Percentiles rank a stretch among this genome's conserved stretches.
These are phyloP conservation scores for Myoxocephalus aenaeus DNA, from an alignment of 2,797 vertebrate genomes.

Conservation along the genomic window DNA sequence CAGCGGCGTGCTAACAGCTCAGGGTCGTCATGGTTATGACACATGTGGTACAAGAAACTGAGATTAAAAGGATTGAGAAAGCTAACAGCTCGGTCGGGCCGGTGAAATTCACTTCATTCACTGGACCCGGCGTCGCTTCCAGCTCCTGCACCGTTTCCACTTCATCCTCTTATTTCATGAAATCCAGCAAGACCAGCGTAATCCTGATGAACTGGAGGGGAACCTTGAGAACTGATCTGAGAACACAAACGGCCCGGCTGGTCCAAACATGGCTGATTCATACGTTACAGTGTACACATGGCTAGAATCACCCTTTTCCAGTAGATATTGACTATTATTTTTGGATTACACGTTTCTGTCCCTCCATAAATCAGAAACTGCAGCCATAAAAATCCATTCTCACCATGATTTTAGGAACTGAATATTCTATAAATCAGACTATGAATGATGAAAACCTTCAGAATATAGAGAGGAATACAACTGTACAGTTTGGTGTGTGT, in stretches of 20 bases:
- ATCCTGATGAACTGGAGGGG: constrained; percentile 37
- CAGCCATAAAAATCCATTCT: not conserved
- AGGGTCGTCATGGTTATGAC: not conserved
- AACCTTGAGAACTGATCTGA: constrained; percentile 27
- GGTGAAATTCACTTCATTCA: constrained; percentile 12
- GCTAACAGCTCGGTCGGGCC: not conserved
- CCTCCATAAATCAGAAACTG: not conserved
- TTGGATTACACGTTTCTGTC: not conserved
- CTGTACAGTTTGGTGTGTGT: not conserved
- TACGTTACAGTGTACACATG: not conserved
- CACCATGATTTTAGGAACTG: not conserved
- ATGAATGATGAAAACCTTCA: not conserved
- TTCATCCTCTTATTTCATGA: constrained; percentile 26
- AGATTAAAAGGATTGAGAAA: not conserved
- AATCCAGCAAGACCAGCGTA: constrained; percentile 13
- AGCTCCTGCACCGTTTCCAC: not conserved
- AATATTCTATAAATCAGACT: not conserved
- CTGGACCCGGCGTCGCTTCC: not conserved
- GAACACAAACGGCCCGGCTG: constrained; percentile 11
- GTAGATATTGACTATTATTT: not conserved
- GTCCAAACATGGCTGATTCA: not conserved
- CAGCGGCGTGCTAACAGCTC: not conserved
- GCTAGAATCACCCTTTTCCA: not conserved
- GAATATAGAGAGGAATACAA: not conserved
- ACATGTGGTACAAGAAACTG: not conserved